A percentile compares a stretch with the other conserved stretches of the same genome.
Evolutionary conservation across 2,797 vertebrate genomes (phyloP).

Genomic region (Nyctibius grandis): DNA sequence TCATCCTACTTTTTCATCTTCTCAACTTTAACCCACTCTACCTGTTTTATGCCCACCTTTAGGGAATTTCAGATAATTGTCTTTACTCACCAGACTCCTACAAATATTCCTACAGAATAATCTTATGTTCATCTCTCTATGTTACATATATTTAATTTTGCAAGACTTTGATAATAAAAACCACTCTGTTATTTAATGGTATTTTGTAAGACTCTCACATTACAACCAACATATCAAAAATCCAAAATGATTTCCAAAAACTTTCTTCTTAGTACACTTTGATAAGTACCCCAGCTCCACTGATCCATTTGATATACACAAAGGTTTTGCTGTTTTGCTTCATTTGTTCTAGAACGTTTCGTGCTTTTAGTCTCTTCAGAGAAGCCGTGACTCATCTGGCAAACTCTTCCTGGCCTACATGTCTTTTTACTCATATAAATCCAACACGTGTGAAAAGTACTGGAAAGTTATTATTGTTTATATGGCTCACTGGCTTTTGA

Average conservation of each 20-base stretch:
- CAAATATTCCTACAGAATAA: not conserved
- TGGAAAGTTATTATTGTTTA: not conserved
- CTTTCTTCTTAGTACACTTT: not conserved
- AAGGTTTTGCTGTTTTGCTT: not conserved
- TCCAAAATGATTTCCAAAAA: not conserved
- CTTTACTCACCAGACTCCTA: not conserved
- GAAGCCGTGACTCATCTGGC: not conserved
- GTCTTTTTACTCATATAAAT: not conserved
- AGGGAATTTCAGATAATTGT: not conserved
- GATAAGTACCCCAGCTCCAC: rapidly evolving
- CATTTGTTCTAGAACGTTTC: not conserved
- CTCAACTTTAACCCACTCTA: not conserved
- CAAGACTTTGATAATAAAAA: not conserved
- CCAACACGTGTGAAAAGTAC: not conserved
- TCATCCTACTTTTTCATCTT: not conserved
- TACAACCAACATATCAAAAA: not conserved
- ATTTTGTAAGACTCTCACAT: not conserved
- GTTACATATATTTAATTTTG: not conserved
- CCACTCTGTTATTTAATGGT: not conserved
- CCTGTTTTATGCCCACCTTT: not conserved
- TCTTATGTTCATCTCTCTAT: not conserved
- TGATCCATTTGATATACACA: not conserved
- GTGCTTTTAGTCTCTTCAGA: not conserved
- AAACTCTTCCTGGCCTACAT: not conserved
- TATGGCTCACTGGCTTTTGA: not conserved